Conservation (phyloP, 2,888 invertebrate species). For the Argyresthia goedartella region DNA sequence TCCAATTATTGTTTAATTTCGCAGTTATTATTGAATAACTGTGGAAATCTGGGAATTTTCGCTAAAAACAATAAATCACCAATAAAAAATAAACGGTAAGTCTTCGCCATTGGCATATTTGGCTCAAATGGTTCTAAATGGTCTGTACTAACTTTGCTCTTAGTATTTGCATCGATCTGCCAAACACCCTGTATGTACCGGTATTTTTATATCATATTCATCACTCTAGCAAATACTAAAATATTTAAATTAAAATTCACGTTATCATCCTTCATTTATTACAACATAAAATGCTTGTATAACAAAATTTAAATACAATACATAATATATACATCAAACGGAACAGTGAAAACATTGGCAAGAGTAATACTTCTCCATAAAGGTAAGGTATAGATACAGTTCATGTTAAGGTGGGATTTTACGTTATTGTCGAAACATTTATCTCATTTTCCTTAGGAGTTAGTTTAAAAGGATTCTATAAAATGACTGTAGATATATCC, state of each 20-base stretch:
- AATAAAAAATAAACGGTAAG: no score
- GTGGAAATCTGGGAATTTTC: no score
- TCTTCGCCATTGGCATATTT: no score
- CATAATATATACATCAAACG: conserved; percentile 15
- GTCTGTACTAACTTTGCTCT: no score
- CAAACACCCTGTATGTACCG: no score
- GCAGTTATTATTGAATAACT: no score
- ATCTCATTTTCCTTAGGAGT: conserved; percentile 5
- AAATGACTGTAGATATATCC: conserved; percentile 13
- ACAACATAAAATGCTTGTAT: conserved; percentile 26
- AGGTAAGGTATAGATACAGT: conserved; percentile 12
- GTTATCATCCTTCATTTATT: conserved; percentile 24
- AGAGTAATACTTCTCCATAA: conserved; percentile 24
- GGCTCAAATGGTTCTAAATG: no score
- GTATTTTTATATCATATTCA: no score
- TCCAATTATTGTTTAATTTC: no score
- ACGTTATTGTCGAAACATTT: conserved; percentile 36
- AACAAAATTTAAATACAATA: conserved; percentile 15
- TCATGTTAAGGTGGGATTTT: conserved; percentile 35
- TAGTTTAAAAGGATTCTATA: background rate
- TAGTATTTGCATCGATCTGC: no score
- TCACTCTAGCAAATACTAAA: no score
- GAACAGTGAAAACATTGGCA: conserved; percentile 26
- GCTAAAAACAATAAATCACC: no score
- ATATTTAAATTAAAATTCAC: background rate